Conservation (phyloP, 2,888 invertebrate species). For the Cheilosia variabilis region DNA sequence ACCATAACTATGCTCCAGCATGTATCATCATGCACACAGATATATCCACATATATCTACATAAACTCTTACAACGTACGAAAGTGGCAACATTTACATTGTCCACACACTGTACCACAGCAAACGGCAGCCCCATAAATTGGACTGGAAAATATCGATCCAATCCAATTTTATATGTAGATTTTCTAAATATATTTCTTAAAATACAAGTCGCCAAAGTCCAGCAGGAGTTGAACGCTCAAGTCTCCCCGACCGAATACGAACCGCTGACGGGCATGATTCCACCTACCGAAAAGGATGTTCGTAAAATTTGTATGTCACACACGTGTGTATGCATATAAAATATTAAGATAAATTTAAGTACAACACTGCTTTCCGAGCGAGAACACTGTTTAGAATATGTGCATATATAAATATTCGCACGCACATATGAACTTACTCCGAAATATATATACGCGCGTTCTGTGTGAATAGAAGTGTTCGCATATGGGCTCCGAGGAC, state of each 20-base stretch:
- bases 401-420: constrained; percentile 75
- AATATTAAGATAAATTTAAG: constrained; percentile 76
- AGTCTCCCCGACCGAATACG: constrained; percentile 63
- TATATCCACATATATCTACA: constrained; percentile 8
- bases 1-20: constrained; percentile 60
- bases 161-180: constrained; percentile 79
- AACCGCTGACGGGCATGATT: constrained; percentile 75
- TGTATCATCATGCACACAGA: constrained; percentile 29
- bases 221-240: constrained; percentile 66
- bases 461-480: constrained; percentile 73
- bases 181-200: constrained; percentile 78
- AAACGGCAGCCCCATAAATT: constrained; percentile 67
- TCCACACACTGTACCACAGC: constrained; percentile 35
- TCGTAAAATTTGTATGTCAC: constrained; percentile 76
- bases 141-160: constrained; percentile 78
- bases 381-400: constrained; percentile 76
- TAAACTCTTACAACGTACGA: constrained; percentile 8
- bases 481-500: constrained; percentile 75
- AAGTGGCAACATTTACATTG: constrained; percentile 52
- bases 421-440: constrained; percentile 56
- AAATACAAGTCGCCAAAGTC: constrained; percentile 76
- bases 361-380: constrained; percentile 74
- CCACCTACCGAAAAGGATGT: constrained; percentile 73
- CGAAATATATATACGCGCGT: constrained; percentile 51
- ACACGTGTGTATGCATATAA: constrained; percentile 76